These are phyloP conservation scores for Cassiopea andromeda DNA, from an alignment of 30 jellyfish, hydroid and myxozoan genomes.

Conservation along the genomic window DNA sequence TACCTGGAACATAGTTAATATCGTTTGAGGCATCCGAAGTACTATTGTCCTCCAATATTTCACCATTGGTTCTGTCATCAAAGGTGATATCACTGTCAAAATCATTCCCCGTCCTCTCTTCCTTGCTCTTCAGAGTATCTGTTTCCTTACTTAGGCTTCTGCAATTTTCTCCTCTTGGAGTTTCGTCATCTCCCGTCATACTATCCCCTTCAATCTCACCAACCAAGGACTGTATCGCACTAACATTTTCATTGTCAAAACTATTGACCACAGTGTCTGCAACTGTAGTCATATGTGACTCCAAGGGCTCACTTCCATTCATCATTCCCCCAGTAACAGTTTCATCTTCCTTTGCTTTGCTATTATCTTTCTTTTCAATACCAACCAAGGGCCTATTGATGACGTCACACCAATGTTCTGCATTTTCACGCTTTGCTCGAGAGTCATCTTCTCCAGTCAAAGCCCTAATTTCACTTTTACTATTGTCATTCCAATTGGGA, in stretches of 20 bases:
- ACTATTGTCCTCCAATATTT: neutral
- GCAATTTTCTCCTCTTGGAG: neutral
- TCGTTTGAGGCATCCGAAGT: conserved; percentile 22
- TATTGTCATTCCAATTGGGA: neutral
- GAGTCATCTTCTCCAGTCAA: neutral
- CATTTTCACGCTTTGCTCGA: neutral
- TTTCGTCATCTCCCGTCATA: neutral
- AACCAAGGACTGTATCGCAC: neutral
- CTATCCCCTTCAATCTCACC: neutral
- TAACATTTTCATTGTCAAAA: neutral
- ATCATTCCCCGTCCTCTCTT: neutral
- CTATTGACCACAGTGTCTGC: neutral
- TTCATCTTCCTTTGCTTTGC: neutral
- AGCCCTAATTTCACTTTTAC: neutral
- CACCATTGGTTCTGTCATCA: neutral
- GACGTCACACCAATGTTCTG: neutral
- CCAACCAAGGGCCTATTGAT: neutral
- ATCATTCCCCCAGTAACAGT: neutral
- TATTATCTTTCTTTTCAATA: neutral
- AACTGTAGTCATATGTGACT: neutral
- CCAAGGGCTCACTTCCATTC: neutral
- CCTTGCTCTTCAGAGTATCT: neutral
- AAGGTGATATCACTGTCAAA: neutral
- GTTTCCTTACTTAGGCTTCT: neutral
- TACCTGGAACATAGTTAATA: conserved; percentile 65